Base-by-base conservation (phyloP, 2,797 vertebrate genomes). In the Hemibagrus guttatus region DNA sequence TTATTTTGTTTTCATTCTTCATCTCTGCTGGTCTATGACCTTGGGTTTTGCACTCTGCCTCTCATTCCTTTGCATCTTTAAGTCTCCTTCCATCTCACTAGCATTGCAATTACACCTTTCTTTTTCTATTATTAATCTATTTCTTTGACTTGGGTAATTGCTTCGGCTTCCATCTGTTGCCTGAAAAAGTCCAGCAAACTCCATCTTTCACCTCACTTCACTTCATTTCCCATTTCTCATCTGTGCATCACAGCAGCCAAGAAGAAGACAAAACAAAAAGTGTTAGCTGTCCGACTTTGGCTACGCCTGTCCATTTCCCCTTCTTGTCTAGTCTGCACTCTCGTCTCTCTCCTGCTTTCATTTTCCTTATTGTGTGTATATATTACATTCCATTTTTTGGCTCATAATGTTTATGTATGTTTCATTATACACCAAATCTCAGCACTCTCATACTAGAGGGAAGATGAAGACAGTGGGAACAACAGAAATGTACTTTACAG, bases 11-110 rank as follows among this genome's bases (percentile, higher is more conserved):
- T 39, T 23, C 21, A 1, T 39, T 59, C 16, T 26, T 17, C 13
- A n/a, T 61, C 39, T 81, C 23, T 17, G 26, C 39, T 63, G 28
- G 16, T 28, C 58, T 7, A 11, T 63, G 58, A 81, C 78, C 58
- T 81, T 81, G 58, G 12, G 35, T 26, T 81, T 81, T 81, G 35
- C 79, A 63, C 58, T 46, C n/a, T 64, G 79, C 59, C 23, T 63
- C 59, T 64, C 13, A 46, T 64, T 46, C 63, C 79, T 46, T 23
- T 64, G 35, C 58, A 46, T 17, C 0, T 81, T 49, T n/a, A 8
- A 79, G 0, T 42, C 39, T 46, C 39, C 59, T 46, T 81, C 58
- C 59, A 64, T 63, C 59, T n/a, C 56, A 26, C 31, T 39, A 42
- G 21, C 79, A 26, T 4, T 61, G 12, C 28, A 61, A 80, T 61